Base-by-base conservation (phyloP, 2,797 vertebrate species). In the Argentina silus region DNA sequence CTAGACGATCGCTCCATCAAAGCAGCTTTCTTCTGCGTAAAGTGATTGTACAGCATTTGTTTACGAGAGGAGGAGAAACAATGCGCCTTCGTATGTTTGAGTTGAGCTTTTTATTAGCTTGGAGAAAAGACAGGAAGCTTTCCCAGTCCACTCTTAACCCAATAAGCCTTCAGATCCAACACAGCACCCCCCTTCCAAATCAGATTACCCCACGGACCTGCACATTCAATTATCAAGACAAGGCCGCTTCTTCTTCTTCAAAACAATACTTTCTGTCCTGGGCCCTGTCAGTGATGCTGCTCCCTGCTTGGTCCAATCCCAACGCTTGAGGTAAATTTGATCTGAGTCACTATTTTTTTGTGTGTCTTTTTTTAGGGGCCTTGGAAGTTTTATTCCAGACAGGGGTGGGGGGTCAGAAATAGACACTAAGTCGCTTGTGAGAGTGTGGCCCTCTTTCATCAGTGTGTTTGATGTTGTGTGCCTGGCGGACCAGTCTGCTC, bases 151-250 rank as follows among this genome's bases (percentile, higher is more conserved):
- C 21, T n/a, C 10, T n/a, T 70, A 23, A 66, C 67, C 0, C 42
- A 61, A 27, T 76, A 42, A 70, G 8, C 36, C 70, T 12, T 51
- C 8, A 59, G 11, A 0, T 12, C 55, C 47, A 73, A 60, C 73
- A 72, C 51, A 66, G 50, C 68, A 50, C 42, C 50, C 53, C 68
- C 55, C 55, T 56, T 72, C 69, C 65, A 77, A 72, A 65, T 62
- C 44, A 15, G 10, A 79, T 62, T 71, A 44, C 44, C 14, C 56
- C 27, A 14, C 51, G 14, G 12, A 67, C 1, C n/a, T 60, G 70
- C 63, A 59, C 14, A 55, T 44, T 77, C 42, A 50, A 15, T 64
- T 17, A 45, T 8, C 55, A 6, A 3, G 12, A 11, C 2, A 19
- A 48, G 74, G 48, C 63, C 59, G 17, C 15, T 3, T 9, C 14